Conservation (phyloP, 2,797 vertebrate species). For the Alcedo quadribrachys region DNA sequence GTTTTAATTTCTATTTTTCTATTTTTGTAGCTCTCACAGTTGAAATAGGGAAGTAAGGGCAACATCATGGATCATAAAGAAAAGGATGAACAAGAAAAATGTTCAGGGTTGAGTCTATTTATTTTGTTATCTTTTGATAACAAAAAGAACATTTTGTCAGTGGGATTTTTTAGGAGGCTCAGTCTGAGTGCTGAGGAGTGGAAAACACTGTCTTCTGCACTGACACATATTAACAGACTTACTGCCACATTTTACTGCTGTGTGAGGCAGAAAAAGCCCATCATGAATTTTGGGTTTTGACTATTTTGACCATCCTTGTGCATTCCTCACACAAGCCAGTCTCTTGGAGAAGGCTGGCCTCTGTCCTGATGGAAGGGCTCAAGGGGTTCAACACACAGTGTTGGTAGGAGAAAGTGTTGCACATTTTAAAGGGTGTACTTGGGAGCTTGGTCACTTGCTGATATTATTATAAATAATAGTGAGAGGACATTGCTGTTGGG, state of each 20-base stretch:
- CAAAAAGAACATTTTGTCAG: neutral
- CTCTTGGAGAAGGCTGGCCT: neutral
- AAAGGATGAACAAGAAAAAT: conserved; percentile 30
- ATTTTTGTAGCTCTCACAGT: conserved; percentile 22
- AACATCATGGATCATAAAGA: conserved; percentile 35
- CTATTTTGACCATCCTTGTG: neutral
- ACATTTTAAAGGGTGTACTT: neutral
- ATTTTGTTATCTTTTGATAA: conserved; percentile 37
- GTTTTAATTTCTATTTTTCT: conserved; percentile 54
- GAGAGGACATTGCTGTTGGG: neutral
- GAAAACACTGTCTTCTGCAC: neutral
- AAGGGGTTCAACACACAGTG: neutral
- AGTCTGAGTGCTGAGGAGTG: neutral
- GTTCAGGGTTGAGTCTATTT: neutral
- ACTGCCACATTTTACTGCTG: neutral
- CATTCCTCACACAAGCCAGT: neutral
- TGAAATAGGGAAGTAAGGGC: conserved; percentile 8
- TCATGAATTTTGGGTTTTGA: conserved; percentile 28
- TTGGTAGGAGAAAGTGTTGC: neutral
- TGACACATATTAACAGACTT: neutral
- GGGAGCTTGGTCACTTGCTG: neutral
- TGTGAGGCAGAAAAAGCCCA: neutral
- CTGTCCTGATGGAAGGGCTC: neutral
- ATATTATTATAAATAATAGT: neutral
- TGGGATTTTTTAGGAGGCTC: neutral